Conservation (phyloP, 2,888 invertebrate genomes). For the Amorpha juglandis region DNA sequence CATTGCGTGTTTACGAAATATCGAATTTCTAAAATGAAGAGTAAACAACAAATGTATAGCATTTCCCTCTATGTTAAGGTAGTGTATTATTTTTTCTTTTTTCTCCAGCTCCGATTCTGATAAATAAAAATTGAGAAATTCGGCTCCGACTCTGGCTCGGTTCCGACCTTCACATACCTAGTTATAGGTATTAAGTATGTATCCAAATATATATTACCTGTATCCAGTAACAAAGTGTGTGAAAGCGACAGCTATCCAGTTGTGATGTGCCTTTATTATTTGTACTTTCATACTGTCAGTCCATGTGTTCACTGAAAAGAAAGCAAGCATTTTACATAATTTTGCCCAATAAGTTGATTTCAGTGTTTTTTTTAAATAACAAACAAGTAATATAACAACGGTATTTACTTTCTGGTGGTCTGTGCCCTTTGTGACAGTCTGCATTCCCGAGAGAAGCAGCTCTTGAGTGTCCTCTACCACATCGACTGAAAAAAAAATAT, state of each 20-base stretch:
- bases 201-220: constrained; percentile 80
- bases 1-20: no score
- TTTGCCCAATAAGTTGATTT: neutral
- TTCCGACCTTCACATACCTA: no score
- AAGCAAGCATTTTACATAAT: constrained; percentile 32
- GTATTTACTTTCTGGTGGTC: constrained; percentile 73
- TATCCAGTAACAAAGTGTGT: constrained; percentile 98
- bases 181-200: no score
- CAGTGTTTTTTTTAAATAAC: neutral
- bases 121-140: no score
- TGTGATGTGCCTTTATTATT: constrained; percentile 98
- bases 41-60: no score
- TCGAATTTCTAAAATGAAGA: no score
- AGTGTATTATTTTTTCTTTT: no score
- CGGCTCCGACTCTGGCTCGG: no score
- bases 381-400: neutral
- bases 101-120: no score
- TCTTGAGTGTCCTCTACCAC: constrained; percentile 89
- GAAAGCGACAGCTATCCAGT: constrained; percentile 98
- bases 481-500: constrained; percentile 67
- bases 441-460: constrained; percentile 90
- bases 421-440: constrained; percentile 73
- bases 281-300: constrained; percentile 94
- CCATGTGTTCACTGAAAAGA: constrained; percentile 87
- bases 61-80: no score